Evolutionary conservation across 2,113 vertebrate genomes (phyloP), one percentile per base, ranked within the genome.

Genomic region (Catagonus wagneri): DNA sequence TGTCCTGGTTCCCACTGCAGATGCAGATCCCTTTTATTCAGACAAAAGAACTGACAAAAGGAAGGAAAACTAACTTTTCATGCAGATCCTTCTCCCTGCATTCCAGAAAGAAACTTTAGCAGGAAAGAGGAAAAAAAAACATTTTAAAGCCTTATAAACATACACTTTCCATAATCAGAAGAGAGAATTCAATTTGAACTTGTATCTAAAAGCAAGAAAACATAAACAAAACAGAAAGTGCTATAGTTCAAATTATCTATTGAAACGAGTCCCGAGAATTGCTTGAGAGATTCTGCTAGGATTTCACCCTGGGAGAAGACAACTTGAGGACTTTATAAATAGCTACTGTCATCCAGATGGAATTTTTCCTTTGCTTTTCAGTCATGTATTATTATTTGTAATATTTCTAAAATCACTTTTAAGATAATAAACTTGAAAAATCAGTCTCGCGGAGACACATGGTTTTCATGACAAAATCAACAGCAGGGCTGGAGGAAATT

Each of bases 351-450:
- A 98, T 44, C 88, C 22, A 97, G 84, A 98, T 85, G 97, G 94
- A 94, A 97, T 97, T 97, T 98, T 68, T 58, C 89, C 94, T 93
- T 97, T 96, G 94, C 72, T 98, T 95, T 97, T 98, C 96, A 97
- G 94, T 97, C 93, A 96, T 95, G 97, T 96, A 90, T 92, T 97
- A 97, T 95, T 96, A 93, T 97, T 98, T 97, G 93, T 58, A 98
- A 91, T 96, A 98, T 97, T 98, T 97, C 96, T 71, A 97, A 97
- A 98, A 95, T 95, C 0, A 96, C 93, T 98, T 98, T 97, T 0
- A 0, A 97, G 89, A 96, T 94, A 93, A 96, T 78, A 75, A 93
- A 96, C 88, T 97, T 97, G 94, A 92, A 93, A 86, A 94, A 93
- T 92, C 72, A 97, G 76, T 44, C 78, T 94, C 36, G 20, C 2